Conservation (phyloP, 2,113 vertebrate species). For the Gadus macrocephalus region DNA sequence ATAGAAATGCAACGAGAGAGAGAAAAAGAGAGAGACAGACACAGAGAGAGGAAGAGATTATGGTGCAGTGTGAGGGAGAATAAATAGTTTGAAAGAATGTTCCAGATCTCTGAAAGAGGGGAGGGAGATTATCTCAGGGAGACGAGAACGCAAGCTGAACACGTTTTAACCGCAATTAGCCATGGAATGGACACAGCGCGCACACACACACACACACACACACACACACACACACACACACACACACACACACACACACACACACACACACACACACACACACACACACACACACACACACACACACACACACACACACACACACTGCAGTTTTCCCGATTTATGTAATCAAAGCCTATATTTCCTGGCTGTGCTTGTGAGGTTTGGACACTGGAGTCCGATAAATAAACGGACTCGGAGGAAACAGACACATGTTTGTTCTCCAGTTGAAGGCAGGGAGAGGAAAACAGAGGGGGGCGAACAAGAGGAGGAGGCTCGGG, state of each 20-base stretch:
- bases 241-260: neutral
- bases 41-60: conserved; percentile 1
- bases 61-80: neutral
- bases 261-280: neutral
- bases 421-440: conserved; percentile 19
- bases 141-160: conserved; percentile 1
- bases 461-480: neutral
- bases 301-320: conserved; percentile 4
- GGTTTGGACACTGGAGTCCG: conserved; percentile 9
- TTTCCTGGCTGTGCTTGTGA: conserved; percentile 13
- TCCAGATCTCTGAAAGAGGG: too few relatives aligned
- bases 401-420: conserved; percentile 18
- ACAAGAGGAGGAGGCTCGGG: neutral
- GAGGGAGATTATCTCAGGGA: neutral
- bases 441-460: conserved; percentile 1
- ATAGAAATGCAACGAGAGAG: neutral
- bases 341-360: conserved; percentile 17
- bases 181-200: neutral
- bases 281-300: conserved; percentile 4
- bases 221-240: neutral
- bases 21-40: neutral
- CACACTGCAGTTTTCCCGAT: conserved; percentile 2
- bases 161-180: conserved; percentile 14
- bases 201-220: neutral
- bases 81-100: neutral